Evolutionary conservation across 2,888 invertebrate genomes (phyloP).

Genomic region (Ecliptopera silaceata): DNA sequence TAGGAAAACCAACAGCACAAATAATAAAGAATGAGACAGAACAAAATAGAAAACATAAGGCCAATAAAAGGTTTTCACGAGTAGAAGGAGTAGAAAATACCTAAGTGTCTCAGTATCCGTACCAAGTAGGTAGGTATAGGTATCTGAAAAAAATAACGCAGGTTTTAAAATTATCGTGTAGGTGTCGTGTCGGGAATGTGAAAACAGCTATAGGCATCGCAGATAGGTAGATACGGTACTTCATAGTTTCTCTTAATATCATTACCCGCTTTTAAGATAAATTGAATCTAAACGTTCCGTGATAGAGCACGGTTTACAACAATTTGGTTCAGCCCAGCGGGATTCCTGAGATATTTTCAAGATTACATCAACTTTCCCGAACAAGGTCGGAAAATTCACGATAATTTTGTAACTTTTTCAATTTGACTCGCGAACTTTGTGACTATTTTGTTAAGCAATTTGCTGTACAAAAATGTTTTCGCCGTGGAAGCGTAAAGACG

Average conservation of each 20-base stretch:
- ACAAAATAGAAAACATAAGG: too few relatives aligned
- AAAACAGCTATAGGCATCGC: too few relatives aligned
- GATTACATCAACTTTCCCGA: conserved; percentile 37
- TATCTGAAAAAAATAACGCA: too few relatives aligned
- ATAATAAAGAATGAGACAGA: too few relatives aligned
- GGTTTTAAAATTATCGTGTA: too few relatives aligned
- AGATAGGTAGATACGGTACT: neutral
- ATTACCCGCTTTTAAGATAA: neutral
- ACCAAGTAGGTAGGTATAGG: too few relatives aligned
- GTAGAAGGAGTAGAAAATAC: too few relatives aligned
- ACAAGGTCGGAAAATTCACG: conserved; percentile 35
- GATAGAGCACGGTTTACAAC: conserved; percentile 1
- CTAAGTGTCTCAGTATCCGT: too few relatives aligned
- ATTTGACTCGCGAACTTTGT: conserved; percentile 35
- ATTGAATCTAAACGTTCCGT: neutral
- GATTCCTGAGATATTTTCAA: conserved; percentile 23
- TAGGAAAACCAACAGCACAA: too few relatives aligned
- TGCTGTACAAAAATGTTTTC: conserved; percentile 21
- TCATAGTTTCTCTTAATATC: neutral
- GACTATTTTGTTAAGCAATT: conserved; percentile 40
- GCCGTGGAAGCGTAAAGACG: conserved; percentile 2
- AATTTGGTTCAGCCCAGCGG: neutral
- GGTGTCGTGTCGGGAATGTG: too few relatives aligned
- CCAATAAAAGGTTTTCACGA: too few relatives aligned
- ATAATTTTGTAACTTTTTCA: conserved; percentile 41